Percentiles rank a stretch among this genome's conserved stretches.
Evolutionary conservation across 2,113 vertebrate species (phyloP).

Genomic region (Stictonetta naevosa): DNA sequence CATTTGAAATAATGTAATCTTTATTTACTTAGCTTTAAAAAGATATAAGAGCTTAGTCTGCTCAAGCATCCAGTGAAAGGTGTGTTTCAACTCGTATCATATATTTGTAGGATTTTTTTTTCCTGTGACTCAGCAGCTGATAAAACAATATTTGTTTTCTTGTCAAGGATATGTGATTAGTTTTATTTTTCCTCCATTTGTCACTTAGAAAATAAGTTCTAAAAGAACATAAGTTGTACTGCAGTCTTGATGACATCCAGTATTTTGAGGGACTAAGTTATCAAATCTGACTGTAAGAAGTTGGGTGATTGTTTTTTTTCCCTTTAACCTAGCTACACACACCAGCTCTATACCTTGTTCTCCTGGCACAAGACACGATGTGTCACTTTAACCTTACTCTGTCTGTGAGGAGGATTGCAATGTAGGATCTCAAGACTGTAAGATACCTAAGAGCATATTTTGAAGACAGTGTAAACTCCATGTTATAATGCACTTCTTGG

Average conservation of each 20-base stretch:
- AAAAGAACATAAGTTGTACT: background rate
- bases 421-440: background rate
- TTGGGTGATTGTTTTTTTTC: background rate
- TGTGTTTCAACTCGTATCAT: background rate
- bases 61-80: background rate
- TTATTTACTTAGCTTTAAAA: background rate
- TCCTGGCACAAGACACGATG: background rate
- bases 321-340: background rate
- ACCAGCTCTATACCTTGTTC: background rate
- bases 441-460: background rate
- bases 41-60: background rate
- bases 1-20: background rate
- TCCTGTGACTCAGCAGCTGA: background rate
- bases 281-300: background rate
- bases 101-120: background rate
- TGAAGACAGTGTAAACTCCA: background rate
- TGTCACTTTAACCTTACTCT: slow-evolving; percentile 16
- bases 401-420: background rate
- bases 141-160: background rate
- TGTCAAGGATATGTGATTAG: background rate
- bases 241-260: background rate
- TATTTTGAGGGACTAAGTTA: background rate
- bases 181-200: background rate
- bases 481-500: background rate
- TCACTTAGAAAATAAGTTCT: background rate